phyloP scores from a whole-genome alignment of 1,140 invertebrate genomes.

The Drosophila asahinai region DNA sequence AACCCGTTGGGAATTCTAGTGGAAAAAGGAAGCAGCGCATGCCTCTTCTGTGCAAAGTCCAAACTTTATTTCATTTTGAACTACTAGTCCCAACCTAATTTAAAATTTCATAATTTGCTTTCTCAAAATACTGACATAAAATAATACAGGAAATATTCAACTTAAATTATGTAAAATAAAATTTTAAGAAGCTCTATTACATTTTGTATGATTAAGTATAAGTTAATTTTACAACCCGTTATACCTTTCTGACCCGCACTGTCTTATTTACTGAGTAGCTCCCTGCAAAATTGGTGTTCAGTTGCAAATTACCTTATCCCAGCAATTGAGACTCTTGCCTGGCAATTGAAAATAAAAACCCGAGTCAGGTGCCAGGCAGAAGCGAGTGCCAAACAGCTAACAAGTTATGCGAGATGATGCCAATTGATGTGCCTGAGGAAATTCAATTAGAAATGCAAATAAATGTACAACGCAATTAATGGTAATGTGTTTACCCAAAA shows the following conservation, averaged over 20 bases:
- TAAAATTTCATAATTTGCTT: too few species aligned
- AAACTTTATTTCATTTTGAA: too few species aligned
- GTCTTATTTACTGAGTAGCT: not conserved
- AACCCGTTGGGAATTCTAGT: too few species aligned
- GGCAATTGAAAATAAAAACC: conserved; percentile 18
- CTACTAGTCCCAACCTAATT: too few species aligned
- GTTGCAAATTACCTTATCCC: conserved; percentile 25
- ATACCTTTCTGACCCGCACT: not conserved
- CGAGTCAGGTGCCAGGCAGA: conserved; percentile 10
- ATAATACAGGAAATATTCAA: too few species aligned
- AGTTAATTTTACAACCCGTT: not conserved
- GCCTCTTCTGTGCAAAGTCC: too few species aligned
- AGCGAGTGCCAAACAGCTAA: conserved; percentile 5
- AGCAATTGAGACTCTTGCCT: not conserved
- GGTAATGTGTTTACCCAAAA: not conserved
- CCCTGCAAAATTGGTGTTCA: not conserved
- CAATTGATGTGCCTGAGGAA: not conserved
- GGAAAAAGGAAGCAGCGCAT: too few species aligned
- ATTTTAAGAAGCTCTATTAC: not conserved
- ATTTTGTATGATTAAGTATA: not conserved
- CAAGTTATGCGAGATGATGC: conserved; percentile 29
- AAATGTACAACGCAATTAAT: conserved; percentile 30
- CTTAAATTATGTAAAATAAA: not conserved
- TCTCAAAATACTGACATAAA: too few species aligned
- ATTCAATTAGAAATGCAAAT: conserved; percentile 33